A percentile compares a stretch with the other conserved stretches of the same genome.
Evolutionary conservation across 2,113 vertebrate genomes (phyloP).

Genomic region (Pelodiscus sinensis): DNA sequence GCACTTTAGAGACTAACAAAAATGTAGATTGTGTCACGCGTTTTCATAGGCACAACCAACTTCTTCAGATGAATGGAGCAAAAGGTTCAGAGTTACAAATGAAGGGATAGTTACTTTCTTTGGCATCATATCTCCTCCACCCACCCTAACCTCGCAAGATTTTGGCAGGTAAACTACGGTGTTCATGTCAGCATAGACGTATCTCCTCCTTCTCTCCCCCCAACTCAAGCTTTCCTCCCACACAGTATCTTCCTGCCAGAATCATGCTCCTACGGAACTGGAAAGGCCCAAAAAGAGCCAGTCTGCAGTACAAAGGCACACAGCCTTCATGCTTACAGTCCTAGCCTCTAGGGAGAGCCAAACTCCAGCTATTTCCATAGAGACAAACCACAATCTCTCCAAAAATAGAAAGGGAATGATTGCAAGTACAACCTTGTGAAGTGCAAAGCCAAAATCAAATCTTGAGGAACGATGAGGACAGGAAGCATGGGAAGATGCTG

Average conservation of each 20-base stretch:
- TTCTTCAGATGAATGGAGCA: too few relatives aligned
- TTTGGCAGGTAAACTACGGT: rapidly evolving
- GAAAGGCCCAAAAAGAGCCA: background rate
- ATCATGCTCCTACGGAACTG: background rate
- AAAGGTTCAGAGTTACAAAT: too few relatives aligned
- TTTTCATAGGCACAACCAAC: too few relatives aligned
- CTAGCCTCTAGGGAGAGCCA: background rate
- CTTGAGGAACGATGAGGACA: background rate
- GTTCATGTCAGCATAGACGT: background rate
- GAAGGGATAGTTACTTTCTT: background rate
- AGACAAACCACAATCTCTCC: background rate
- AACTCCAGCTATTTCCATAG: background rate
- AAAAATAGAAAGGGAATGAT: background rate
- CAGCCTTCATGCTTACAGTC: background rate
- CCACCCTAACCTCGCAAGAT: rapidly evolving
- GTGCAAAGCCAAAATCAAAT: background rate
- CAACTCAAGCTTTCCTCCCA: background rate
- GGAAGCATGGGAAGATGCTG: too few relatives aligned
- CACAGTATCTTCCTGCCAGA: background rate
- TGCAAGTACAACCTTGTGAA: background rate
- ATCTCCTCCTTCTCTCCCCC: background rate
- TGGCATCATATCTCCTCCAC: background rate
- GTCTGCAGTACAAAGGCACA: background rate
- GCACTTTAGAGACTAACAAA: too few relatives aligned
- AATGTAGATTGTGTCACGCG: too few relatives aligned